These are phyloP conservation scores for Ceramica pisi DNA, from an alignment of 2,888 invertebrate genomes.

Conservation along the genomic window DNA sequence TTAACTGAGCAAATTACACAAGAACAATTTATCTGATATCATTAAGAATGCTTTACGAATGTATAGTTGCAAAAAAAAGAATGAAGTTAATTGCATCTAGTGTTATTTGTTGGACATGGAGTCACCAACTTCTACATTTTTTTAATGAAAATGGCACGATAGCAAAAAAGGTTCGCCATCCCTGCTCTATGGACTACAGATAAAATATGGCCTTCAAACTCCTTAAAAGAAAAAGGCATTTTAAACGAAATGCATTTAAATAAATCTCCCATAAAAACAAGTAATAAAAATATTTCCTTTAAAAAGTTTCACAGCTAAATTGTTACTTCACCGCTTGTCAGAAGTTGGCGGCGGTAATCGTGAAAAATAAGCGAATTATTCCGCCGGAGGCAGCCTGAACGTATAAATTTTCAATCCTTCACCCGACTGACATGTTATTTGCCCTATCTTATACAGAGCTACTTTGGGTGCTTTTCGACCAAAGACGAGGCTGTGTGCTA, in stretches of 20 bases:
- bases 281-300: conserved; percentile 46
- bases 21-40: too few species aligned
- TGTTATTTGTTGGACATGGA: too few species aligned
- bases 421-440: conserved; percentile 73
- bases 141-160: too few species aligned
- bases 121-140: too few species aligned
- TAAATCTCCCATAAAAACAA: conserved; percentile 40
- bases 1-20: too few species aligned
- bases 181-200: background rate
- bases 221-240: conserved; percentile 1
- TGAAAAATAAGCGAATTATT: conserved; percentile 71
- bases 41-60: too few species aligned
- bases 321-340: conserved; percentile 57
- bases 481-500: too few species aligned
- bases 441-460: conserved; percentile 69
- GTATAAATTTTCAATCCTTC: conserved; percentile 76
- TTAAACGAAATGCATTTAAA: conserved; percentile 21
- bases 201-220: background rate
- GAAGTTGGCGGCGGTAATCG: conserved; percentile 52
- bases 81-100: too few species aligned
- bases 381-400: conserved; percentile 62
- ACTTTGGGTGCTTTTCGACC: conserved; percentile 29
- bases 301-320: conserved; percentile 56
- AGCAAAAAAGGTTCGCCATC: too few species aligned
- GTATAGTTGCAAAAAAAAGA: too few species aligned